phyloP scores from a whole-genome alignment of 2,888 invertebrate species.

The Andrena praecox region DNA sequence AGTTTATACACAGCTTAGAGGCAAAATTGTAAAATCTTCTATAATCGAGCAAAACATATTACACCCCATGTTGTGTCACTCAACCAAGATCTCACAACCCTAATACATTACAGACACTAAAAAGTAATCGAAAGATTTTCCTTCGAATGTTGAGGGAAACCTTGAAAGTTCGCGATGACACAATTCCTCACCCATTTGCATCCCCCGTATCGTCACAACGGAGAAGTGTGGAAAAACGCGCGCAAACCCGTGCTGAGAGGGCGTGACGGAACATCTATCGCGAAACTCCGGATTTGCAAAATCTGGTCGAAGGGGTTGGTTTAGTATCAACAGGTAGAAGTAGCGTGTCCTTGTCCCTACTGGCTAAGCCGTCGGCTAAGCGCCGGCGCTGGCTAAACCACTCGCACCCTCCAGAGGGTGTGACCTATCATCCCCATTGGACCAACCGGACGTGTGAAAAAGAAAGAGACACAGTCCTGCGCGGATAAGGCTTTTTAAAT shows the following conservation, averaged over 20 bases:
- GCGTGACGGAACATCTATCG: constrained; percentile 76
- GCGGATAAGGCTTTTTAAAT: constrained; percentile 74
- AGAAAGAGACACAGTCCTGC: constrained; percentile 78
- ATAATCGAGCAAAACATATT: too few relatives aligned
- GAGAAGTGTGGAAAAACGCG: neutral
- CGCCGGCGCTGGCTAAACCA: constrained; percentile 84
- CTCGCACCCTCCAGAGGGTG: constrained; percentile 83
- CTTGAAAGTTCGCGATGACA: neutral
- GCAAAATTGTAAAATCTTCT: too few relatives aligned
- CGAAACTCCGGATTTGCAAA: constrained; percentile 82
- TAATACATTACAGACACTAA: too few relatives aligned
- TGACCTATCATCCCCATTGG: constrained; percentile 82
- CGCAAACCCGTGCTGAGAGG: constrained; percentile 58
- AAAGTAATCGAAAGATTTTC: too few relatives aligned
- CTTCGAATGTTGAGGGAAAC: neutral
- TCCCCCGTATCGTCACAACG: too few relatives aligned
- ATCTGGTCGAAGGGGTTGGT: constrained; percentile 83
- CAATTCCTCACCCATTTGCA: neutral
- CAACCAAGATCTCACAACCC: too few relatives aligned
- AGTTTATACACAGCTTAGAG: too few relatives aligned
- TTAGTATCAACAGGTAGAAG: constrained; percentile 84
- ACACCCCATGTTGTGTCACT: too few relatives aligned
- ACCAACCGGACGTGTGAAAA: constrained; percentile 79
- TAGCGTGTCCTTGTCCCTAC: constrained; percentile 74
- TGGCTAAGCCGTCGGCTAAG: constrained; percentile 84